A percentile compares a stretch with the other conserved stretches of the same genome.
Conservation (phyloP, 2,888 invertebrate species). For the Melanchra persicariae region DNA sequence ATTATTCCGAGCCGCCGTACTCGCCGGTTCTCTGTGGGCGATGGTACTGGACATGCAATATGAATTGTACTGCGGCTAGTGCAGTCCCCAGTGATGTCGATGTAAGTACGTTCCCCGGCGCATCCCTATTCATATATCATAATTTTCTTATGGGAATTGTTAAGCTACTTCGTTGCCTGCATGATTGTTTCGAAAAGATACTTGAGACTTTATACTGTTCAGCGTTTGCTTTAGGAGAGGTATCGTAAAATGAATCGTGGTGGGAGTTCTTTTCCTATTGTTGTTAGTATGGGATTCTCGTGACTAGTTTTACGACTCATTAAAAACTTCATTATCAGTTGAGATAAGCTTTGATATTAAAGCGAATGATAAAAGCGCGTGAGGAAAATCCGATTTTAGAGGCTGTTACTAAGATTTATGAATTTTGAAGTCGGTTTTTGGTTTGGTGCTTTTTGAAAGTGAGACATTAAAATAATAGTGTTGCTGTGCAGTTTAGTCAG, state of each 20-base stretch:
- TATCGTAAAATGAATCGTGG: slow-evolving; percentile 40
- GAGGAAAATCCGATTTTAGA: neutral
- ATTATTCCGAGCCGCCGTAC: slow-evolving; percentile 77
- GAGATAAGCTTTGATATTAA: slow-evolving; percentile 18
- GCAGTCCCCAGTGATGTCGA: slow-evolving; percentile 68
- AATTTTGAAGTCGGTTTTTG: neutral
- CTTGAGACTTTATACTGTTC: slow-evolving; percentile 32
- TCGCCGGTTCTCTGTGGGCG: slow-evolving; percentile 84
- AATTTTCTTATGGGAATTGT: slow-evolving; percentile 67
- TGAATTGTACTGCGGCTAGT: slow-evolving; percentile 82
- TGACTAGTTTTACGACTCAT: slow-evolving; percentile 35
- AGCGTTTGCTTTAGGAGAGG: slow-evolving; percentile 17
- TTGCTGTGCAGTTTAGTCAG: neutral
- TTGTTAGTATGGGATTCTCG: slow-evolving; percentile 23
- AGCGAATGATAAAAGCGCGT: neutral
- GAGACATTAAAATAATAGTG: neutral
- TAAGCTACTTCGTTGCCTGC: slow-evolving; percentile 57
- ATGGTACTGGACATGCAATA: slow-evolving; percentile 85
- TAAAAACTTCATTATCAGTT: slow-evolving; percentile 28
- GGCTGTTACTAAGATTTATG: neutral
- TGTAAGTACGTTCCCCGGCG: slow-evolving; percentile 52
- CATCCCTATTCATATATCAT: slow-evolving; percentile 68
- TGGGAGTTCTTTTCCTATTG: slow-evolving; percentile 42
- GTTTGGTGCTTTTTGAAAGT: neutral
- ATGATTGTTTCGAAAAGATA: slow-evolving; percentile 51